Base-by-base conservation (phyloP, 2,113 vertebrate genomes). In the Hydrolagus affinis region DNA sequence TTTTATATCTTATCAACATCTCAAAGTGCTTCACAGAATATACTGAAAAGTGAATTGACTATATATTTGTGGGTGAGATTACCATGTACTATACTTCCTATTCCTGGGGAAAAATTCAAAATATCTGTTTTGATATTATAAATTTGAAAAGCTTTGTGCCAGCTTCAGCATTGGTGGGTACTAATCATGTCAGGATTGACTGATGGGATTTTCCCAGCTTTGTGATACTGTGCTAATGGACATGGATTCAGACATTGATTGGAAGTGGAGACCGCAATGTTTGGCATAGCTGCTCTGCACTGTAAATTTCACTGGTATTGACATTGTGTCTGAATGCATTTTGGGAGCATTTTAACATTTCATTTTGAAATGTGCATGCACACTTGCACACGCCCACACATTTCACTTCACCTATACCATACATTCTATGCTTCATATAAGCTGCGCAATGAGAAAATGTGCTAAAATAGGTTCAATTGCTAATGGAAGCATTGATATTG, bases 301-400 rank as follows among this genome's bases (percentile, higher is more conserved):
- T 8, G 56, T 44, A 44, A 44, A 75, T 60, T 77, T 77, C 14
- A 59, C 75, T 60, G 56, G 75, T 77, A 77, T 77, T 60, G 75
- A 59, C 75, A 59, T 77, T 21, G 19, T 60, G 32, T 59, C 9
- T 21, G 11, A 77, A 11, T 59, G 21, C 60, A 77, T 60, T 77
- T 77, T 60, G 11, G 2, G 9, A 23, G 17, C 21, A 57, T 59
- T 59, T 77, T 77, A 77, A n/a, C 75, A 77, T 57, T 59, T 60
- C n/a, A 60, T 77, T 77, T 11, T 59, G 56, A 3, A 44, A 44
- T 44, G 11, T 44, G 73, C 25, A 23, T 6, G 56, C 23, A 10
- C 10, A 70, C 21, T 8, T 25, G 10, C 70, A 71, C 21, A 70
- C 9, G 10, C 25, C 4, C 0, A 12, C 19, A n/a, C 70, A 28